phyloP scores from a whole-genome alignment of 2,888 invertebrate genomes.

The Folsomia candida region DNA sequence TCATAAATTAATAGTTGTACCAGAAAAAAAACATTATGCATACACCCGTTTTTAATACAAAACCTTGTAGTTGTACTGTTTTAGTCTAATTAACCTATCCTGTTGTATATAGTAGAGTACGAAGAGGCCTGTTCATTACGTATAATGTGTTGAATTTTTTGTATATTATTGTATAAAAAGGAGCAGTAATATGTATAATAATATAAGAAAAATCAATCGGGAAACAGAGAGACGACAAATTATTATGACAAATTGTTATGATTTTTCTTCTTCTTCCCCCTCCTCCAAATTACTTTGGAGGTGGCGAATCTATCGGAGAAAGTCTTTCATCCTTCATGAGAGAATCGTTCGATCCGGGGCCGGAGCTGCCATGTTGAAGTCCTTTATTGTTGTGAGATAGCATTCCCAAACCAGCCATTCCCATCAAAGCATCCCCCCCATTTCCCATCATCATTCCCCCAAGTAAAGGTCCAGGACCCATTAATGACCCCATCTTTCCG shows the following conservation, averaged over 20 bases:
- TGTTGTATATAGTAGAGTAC: not conserved
- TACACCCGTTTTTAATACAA: not conserved
- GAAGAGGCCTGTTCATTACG: not conserved
- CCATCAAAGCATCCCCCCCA: slow-evolving; percentile 34
- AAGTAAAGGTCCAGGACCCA: slow-evolving; percentile 29
- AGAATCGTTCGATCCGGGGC: slow-evolving; percentile 44
- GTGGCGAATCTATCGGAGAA: slow-evolving; percentile 50
- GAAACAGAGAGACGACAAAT: too few species aligned
- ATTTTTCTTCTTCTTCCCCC: not conserved
- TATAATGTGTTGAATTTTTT: not conserved
- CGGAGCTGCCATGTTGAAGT: slow-evolving; percentile 16
- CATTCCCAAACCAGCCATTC: slow-evolving; percentile 38
- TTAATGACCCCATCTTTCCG: slow-evolving; percentile 35
- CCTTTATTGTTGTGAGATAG: too few species aligned
- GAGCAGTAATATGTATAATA: too few species aligned
- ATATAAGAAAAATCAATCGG: too few species aligned
- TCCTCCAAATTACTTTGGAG: slow-evolving; percentile 40
- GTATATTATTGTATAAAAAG: slow-evolving; percentile 17
- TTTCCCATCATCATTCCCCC: slow-evolving; percentile 31
- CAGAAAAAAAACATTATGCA: not conserved
- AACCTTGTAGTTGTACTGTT: not conserved
- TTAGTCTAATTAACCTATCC: not conserved
- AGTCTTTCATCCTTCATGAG: slow-evolving; percentile 49
- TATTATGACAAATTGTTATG: not conserved
- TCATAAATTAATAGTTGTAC: not conserved